phyloP scores from a whole-genome alignment of 2,888 invertebrate species.

The Sminthurides aquaticus region DNA sequence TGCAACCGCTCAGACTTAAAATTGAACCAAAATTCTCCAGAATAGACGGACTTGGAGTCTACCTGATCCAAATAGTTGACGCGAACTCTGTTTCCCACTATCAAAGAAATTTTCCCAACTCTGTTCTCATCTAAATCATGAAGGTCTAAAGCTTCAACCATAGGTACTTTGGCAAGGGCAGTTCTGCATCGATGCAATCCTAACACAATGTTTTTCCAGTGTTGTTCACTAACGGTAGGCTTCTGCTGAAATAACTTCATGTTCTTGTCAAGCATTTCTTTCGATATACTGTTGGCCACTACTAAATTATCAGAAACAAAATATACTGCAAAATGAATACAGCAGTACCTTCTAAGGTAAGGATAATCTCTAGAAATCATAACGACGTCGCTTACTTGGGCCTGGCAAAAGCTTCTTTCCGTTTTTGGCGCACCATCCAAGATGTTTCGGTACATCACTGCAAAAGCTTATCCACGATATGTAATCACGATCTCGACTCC shows the following conservation, averaged over 20 bases:
- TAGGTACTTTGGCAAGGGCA: not conserved
- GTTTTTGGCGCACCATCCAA: conserved; percentile 27
- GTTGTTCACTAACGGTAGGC: not conserved
- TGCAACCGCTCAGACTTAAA: conserved; percentile 1
- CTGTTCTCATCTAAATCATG: not conserved
- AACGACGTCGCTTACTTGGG: not conserved
- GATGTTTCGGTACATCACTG: conserved; percentile 25
- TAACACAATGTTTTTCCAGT: not conserved
- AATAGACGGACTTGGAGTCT: not conserved
- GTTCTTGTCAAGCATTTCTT: not conserved
- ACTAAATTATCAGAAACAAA: too few relatives aligned
- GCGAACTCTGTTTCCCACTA: conserved; percentile 1
- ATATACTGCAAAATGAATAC: too few relatives aligned
- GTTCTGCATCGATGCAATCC: not conserved
- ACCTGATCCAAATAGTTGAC: not conserved
- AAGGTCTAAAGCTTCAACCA: not conserved
- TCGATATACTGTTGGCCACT: not conserved
- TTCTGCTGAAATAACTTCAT: conserved; percentile 1
- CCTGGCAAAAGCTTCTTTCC: conserved; percentile 15
- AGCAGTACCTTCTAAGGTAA: too few relatives aligned
- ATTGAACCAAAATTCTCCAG: not conserved
- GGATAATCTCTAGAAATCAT: too few relatives aligned
- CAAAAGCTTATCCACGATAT: conserved; percentile 33
- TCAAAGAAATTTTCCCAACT: not conserved
- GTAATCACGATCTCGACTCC: not conserved